These are phyloP conservation scores for Castor canadensis DNA, from an alignment of 2,113 vertebrate genomes.

Conservation along the genomic window DNA sequence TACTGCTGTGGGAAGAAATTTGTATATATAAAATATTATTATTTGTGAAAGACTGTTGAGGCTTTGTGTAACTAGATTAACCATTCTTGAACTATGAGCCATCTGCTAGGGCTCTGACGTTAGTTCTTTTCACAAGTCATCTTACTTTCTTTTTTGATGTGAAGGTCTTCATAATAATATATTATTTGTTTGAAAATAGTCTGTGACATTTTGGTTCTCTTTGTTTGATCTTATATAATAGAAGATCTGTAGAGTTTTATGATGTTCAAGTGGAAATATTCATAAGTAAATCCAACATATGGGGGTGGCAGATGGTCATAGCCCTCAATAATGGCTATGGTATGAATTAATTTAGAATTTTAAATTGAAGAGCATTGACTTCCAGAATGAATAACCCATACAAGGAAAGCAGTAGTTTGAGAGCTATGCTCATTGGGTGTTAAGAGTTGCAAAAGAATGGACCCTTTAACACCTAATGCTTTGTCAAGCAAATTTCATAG, in stretches of 20 bases:
- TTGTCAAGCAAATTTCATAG: slow-evolving; percentile 50
- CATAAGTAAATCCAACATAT: slow-evolving; percentile 82
- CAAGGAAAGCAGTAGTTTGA: slow-evolving; percentile 70
- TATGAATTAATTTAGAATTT: slow-evolving; percentile 80
- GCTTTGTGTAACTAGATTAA: not conserved
- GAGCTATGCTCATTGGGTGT: slow-evolving; percentile 1
- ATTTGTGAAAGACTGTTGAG: not conserved
- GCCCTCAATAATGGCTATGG: slow-evolving; percentile 79
- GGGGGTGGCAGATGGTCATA: slow-evolving; percentile 84
- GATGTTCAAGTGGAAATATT: slow-evolving; percentile 79
- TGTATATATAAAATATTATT: not conserved
- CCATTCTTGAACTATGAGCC: not conserved
- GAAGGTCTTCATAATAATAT: slow-evolving; percentile 25
- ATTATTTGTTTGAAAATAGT: slow-evolving; percentile 42
- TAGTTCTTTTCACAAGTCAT: not conserved
- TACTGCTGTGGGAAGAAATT: not conserved
- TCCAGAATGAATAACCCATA: slow-evolving; percentile 71
- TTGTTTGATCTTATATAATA: slow-evolving; percentile 53
- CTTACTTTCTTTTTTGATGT: not conserved
- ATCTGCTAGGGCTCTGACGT: slow-evolving; percentile 21
- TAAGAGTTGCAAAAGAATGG: slow-evolving; percentile 56
- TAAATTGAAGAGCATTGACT: slow-evolving; percentile 79
- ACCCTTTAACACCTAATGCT: not conserved
- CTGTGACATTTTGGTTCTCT: slow-evolving; percentile 30
- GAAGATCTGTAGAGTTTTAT: slow-evolving; percentile 61